Evolutionary conservation across 1,140 invertebrate genomes (phyloP).

Genomic region (Adelges cooleyi): DNA sequence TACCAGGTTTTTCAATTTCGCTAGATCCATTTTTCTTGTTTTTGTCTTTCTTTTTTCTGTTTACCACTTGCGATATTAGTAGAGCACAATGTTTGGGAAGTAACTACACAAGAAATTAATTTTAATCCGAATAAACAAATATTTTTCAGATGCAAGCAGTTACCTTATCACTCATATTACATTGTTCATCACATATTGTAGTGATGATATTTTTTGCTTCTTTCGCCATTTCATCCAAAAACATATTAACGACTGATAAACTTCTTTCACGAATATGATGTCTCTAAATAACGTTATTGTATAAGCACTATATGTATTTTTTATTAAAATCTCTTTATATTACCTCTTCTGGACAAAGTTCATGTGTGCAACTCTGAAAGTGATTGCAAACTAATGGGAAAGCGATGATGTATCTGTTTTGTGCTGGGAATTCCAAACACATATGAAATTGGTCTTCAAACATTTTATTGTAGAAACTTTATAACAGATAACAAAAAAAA

Average conservation of each 20-base stretch:
- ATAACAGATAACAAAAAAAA: no score
- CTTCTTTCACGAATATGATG: conserved; percentile 92
- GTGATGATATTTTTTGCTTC: conserved; percentile 98
- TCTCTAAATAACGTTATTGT: conserved; percentile 41
- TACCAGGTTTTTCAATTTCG: conserved; percentile 75
- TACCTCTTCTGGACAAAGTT: conserved; percentile 93
- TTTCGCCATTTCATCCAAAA: conserved; percentile 96
- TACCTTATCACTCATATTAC: conserved; percentile 79
- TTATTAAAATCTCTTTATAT: conserved; percentile 8
- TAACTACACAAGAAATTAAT: conserved; percentile 41
- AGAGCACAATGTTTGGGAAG: conserved; percentile 90
- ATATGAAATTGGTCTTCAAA: conserved; percentile 98
- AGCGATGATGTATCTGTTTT: conserved; percentile 93
- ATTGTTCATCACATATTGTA: conserved; percentile 94
- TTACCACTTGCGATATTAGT: conserved; percentile 72
- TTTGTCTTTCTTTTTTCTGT: conserved; percentile 86
- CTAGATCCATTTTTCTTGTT: conserved; percentile 66
- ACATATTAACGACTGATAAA: conserved; percentile 93
- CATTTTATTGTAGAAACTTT: conserved; percentile 85
- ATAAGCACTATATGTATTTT: no score
- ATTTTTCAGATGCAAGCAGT: neutral
- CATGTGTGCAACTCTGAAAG: conserved; percentile 95
- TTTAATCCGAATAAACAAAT: neutral
- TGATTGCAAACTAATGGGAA: conserved; percentile 96
- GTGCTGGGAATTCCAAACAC: conserved; percentile 95